A percentile compares a stretch with the other conserved stretches of the same genome.
Conservation (phyloP, 1,140 invertebrate genomes). For the Pseudomyrmex cubaensis region DNA sequence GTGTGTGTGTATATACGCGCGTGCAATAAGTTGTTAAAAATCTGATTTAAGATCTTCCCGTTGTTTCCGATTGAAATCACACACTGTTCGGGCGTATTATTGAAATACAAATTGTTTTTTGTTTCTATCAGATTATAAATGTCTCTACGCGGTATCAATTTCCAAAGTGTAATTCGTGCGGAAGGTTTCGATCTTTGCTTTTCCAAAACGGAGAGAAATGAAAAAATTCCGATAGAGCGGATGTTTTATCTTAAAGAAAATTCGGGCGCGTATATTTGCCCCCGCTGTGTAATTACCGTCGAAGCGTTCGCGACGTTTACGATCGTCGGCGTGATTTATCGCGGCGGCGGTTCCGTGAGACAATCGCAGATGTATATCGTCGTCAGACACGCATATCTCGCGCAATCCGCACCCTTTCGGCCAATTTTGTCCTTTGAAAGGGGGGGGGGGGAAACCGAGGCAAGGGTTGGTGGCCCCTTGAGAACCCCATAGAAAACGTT, state of each 20-base stretch:
- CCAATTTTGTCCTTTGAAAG: background rate
- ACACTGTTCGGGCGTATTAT: too few relatives aligned
- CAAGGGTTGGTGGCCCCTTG: background rate
- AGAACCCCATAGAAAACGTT: background rate
- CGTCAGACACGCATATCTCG: background rate
- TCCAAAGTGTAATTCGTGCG: background rate
- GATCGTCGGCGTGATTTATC: background rate
- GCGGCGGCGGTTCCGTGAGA: constrained; percentile 29
- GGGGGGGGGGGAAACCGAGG: background rate
- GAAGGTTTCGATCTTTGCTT: constrained; percentile 4
- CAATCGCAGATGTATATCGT: background rate
- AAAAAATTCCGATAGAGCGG: background rate
- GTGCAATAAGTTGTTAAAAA: too few relatives aligned
- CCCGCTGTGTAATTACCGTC: constrained; percentile 23
- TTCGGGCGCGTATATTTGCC: background rate
- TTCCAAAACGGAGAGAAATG: too few relatives aligned
- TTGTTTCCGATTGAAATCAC: too few relatives aligned
- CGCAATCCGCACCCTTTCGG: background rate
- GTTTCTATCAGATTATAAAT: background rate
- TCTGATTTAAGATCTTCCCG: too few relatives aligned
- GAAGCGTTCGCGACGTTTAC: background rate
- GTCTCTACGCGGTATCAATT: background rate
- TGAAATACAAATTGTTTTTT: too few relatives aligned
- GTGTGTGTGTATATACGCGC: too few relatives aligned
- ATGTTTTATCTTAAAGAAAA: background rate